phyloP scores from a whole-genome alignment of 2,888 invertebrate species.

The Stictocephala bisonia region DNA sequence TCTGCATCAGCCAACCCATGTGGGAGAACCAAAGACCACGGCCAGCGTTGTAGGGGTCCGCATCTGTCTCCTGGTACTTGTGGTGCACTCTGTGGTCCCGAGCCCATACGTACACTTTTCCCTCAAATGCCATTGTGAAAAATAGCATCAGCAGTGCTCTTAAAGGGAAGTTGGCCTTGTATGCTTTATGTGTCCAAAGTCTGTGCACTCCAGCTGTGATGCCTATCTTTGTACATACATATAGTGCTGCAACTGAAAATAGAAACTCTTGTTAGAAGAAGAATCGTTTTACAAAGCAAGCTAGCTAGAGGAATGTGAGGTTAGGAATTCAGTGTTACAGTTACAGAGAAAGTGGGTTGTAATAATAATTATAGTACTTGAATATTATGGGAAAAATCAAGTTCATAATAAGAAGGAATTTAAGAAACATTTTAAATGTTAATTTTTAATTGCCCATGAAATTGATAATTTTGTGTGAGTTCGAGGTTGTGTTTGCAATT shows the following conservation, averaged over 20 bases:
- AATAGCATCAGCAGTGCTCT: conserved; percentile 47
- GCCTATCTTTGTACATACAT: conserved; percentile 45
- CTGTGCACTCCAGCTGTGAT: conserved; percentile 50
- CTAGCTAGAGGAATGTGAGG: too few species aligned
- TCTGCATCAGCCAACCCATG: conserved; percentile 76
- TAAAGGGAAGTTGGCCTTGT: conserved; percentile 48
- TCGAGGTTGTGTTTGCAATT: too few species aligned
- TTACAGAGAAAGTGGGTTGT: too few species aligned
- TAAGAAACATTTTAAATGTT: too few species aligned
- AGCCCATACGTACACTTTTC: conserved; percentile 60
- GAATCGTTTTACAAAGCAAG: too few species aligned
- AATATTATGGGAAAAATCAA: too few species aligned
- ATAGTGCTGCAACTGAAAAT: conserved; percentile 43
- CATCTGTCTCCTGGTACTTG: conserved; percentile 66
- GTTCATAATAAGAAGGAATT: too few species aligned
- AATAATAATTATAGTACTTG: too few species aligned
- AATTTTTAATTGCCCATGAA: too few species aligned
- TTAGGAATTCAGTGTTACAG: too few species aligned
- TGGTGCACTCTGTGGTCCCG: conserved; percentile 65
- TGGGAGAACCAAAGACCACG: conserved; percentile 70
- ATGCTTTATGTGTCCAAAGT: conserved; percentile 47
- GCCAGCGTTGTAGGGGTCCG: conserved; percentile 66
- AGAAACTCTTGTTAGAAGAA: too few species aligned
- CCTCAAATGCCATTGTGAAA: conserved; percentile 46
- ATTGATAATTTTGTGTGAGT: too few species aligned